A percentile compares a stretch with the other conserved stretches of the same genome.
Evolutionary conservation across 2,888 invertebrate genomes (phyloP).

Genomic region (Sacculina carcini): DNA sequence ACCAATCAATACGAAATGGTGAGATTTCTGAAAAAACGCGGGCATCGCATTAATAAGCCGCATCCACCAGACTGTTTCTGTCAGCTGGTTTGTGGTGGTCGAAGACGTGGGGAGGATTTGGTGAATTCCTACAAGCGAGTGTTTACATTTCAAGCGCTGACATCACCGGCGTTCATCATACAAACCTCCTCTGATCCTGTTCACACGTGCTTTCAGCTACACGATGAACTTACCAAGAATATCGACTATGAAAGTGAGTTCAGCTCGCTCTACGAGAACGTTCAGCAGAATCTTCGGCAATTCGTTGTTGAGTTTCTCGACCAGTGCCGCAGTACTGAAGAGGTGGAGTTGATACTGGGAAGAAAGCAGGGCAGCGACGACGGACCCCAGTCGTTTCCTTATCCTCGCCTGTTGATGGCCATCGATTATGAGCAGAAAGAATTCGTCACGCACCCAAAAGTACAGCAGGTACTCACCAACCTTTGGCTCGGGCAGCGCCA

Average conservation of each 20-base stretch:
- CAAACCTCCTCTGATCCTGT: neutral
- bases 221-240: neutral
- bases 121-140: neutral
- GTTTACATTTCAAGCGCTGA: neutral
- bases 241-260: neutral
- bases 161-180: neutral
- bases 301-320: neutral
- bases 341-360: neutral
- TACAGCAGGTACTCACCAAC: slow-evolving; percentile 29
- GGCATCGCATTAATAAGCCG: slow-evolving; percentile 35
- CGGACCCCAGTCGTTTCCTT: neutral
- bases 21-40: slow-evolving; percentile 32
- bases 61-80: slow-evolving; percentile 33
- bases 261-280: neutral
- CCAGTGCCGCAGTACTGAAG: neutral
- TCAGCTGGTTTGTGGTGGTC: slow-evolving; percentile 14
- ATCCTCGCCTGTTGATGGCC: neutral
- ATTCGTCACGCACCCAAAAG: slow-evolving; percentile 46
- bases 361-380: neutral
- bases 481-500: neutral
- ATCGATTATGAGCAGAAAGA: slow-evolving; percentile 40
- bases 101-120: neutral
- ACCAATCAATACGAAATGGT: slow-evolving; percentile 42
- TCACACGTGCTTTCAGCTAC: neutral
- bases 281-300: neutral